Conservation (phyloP, 2,888 invertebrate species). For the Drosophila mulleri region DNA sequence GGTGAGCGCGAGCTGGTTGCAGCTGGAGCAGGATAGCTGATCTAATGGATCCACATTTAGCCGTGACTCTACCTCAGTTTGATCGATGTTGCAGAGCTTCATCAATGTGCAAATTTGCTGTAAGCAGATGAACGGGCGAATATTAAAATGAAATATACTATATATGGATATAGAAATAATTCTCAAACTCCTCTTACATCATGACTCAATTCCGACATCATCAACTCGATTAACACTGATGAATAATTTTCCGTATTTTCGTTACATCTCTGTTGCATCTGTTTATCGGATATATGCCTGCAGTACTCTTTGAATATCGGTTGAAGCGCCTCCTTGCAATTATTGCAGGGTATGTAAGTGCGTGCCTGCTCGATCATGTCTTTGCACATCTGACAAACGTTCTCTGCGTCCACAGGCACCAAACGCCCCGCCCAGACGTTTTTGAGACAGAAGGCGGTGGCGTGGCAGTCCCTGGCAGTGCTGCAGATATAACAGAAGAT, state of each 20-base stretch:
- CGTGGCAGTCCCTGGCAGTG: slow-evolving; percentile 17
- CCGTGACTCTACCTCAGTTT: too few relatives aligned
- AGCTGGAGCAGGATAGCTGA: slow-evolving; percentile 9
- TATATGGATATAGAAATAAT: neutral
- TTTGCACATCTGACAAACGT: slow-evolving; percentile 10
- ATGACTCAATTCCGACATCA: neutral
- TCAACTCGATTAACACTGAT: neutral
- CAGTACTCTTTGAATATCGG: neutral
- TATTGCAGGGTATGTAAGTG: neutral
- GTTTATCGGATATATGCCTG: neutral
- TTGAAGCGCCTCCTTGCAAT: neutral
- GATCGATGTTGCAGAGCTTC: slow-evolving; percentile 15
- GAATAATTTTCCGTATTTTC: neutral
- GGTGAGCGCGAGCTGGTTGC: neutral
- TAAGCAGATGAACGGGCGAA: neutral
- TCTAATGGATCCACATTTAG: neutral
- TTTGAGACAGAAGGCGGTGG: neutral
- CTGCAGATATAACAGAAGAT: neutral
- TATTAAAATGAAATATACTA: neutral
- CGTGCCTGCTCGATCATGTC: slow-evolving; percentile 4
- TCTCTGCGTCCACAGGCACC: slow-evolving; percentile 6
- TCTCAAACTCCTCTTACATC: slow-evolving; percentile 1
- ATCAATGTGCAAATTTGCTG: slow-evolving; percentile 26
- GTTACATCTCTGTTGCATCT: neutral
- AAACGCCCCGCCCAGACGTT: slow-evolving; percentile 3